Percentiles rank a stretch among this genome's conserved stretches.
These are phyloP conservation scores for Silurus meridionalis DNA, from an alignment of 2,113 vertebrate species.

Conservation along the genomic window DNA sequence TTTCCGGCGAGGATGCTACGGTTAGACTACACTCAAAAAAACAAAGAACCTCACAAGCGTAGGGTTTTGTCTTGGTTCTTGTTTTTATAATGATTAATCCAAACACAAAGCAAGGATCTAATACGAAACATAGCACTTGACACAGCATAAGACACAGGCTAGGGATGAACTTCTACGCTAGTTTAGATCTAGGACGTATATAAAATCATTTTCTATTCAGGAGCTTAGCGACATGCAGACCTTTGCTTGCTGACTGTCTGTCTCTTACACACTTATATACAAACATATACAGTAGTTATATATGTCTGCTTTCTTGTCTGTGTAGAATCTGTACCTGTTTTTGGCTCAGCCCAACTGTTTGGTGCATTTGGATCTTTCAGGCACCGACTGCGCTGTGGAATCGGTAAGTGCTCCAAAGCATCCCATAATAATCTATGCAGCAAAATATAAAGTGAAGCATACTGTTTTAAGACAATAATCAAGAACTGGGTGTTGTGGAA, in stretches of 20 bases:
- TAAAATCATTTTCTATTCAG: neutral
- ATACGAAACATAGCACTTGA: neutral
- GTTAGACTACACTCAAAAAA: slow-evolving; percentile 66
- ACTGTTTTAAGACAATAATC: neutral
- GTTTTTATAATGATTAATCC: neutral
- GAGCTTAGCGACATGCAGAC: neutral
- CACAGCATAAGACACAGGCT: neutral
- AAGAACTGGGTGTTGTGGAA: neutral
- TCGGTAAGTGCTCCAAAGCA: slow-evolving; percentile 70
- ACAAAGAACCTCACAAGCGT: neutral
- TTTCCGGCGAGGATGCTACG: slow-evolving; percentile 84
- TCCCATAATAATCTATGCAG: neutral
- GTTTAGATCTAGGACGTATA: neutral
- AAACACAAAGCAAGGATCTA: neutral
- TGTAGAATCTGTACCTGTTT: slow-evolving; percentile 85
- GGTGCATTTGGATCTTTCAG: slow-evolving; percentile 84
- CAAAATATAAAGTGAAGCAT: neutral
- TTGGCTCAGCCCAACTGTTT: slow-evolving; percentile 88
- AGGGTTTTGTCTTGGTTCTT: too few relatives aligned
- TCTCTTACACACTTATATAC: neutral
- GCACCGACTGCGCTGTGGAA: slow-evolving; percentile 85
- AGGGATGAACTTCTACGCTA: neutral
- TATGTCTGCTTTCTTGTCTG: slow-evolving; percentile 21
- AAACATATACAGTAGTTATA: neutral
- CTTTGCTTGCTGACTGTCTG: neutral